Percentiles rank a stretch among this genome's conserved stretches.
These are phyloP conservation scores for Myodes glareolus DNA, from an alignment of 2,113 vertebrate species.

Conservation along the genomic window DNA sequence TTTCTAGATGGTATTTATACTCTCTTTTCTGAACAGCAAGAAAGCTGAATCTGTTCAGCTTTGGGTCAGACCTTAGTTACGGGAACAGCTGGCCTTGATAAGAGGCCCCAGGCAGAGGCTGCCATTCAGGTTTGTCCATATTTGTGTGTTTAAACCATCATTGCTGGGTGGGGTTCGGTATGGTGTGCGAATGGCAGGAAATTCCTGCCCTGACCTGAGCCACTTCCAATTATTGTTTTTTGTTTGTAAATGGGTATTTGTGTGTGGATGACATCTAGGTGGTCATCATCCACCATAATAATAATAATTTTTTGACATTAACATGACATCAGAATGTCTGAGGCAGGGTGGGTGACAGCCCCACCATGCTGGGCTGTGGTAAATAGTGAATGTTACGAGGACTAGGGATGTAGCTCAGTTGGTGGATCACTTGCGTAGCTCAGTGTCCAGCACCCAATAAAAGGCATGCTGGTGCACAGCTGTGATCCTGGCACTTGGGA, in stretches of 20 bases:
- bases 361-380: fast-evolving
- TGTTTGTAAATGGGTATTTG: background rate
- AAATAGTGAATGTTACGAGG: background rate
- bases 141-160: background rate
- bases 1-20: background rate
- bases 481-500: background rate
- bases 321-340: background rate
- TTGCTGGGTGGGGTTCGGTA: background rate
- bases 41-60: background rate
- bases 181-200: background rate
- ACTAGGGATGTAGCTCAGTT: background rate
- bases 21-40: background rate
- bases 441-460: background rate
- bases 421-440: background rate
- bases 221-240: background rate
- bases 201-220: background rate
- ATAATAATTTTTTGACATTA: background rate
- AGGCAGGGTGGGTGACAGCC: background rate
- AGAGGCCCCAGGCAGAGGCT: background rate
- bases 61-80: background rate
- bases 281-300: background rate
- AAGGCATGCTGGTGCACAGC: background rate
- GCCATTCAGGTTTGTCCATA: background rate
- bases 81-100: background rate
- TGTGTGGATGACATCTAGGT: background rate